A percentile compares a stretch with the other conserved stretches of the same genome.
Evolutionary conservation across 1,140 invertebrate species (phyloP).

Genomic region (Bursaphelenchus mucronatus): DNA sequence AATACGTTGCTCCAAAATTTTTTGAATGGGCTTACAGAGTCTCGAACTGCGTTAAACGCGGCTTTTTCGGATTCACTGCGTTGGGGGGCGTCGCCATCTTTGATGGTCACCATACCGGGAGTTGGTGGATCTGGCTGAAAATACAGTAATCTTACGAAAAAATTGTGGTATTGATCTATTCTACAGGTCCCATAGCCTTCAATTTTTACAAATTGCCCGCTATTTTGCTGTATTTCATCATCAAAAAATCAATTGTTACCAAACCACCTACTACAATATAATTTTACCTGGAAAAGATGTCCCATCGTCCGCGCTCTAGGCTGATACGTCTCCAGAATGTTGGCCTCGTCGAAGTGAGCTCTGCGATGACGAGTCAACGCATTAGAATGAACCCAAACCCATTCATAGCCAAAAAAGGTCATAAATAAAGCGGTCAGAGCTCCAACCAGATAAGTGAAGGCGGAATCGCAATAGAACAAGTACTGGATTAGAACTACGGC

Average conservation of each 20-base stretch:
- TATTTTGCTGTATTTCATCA: neutral
- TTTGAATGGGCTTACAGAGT: conserved; percentile 26
- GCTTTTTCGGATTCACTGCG: conserved; percentile 27
- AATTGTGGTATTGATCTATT: no score
- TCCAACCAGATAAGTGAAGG: neutral
- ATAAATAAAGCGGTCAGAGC: neutral
- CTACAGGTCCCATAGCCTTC: no score
- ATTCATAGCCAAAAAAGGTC: conserved; percentile 20
- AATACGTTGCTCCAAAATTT: neutral
- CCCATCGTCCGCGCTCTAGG: conserved; percentile 41
- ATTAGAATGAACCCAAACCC: conserved; percentile 29
- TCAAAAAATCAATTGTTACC: neutral
- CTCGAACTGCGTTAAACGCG: conserved; percentile 38
- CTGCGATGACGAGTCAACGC: conserved; percentile 33
- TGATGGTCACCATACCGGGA: conserved; percentile 23
- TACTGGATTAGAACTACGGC: neutral
- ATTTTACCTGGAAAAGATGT: conserved; percentile 36
- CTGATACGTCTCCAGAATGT: conserved; percentile 49
- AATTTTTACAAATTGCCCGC: no score
- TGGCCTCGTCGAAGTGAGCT: conserved; percentile 44
- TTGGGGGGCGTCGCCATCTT: conserved; percentile 5
- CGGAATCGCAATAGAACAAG: neutral
- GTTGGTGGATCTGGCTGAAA: conserved; percentile 43
- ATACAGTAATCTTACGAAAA: conserved; percentile 2
- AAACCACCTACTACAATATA: neutral